Evolutionary conservation across 1,140 invertebrate species (phyloP).

Genomic region (Magallana gigas): DNA sequence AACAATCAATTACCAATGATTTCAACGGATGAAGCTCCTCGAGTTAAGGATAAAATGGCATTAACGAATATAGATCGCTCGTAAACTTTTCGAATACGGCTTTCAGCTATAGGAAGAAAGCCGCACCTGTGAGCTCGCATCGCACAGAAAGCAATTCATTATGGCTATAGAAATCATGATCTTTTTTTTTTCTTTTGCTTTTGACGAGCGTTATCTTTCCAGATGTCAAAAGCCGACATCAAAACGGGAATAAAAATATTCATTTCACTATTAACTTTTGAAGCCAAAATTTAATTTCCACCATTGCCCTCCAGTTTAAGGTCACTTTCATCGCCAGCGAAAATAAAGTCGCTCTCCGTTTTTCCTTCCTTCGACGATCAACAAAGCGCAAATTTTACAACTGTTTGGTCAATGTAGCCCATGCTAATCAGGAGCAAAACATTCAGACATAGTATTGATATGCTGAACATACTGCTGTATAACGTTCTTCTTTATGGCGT

Average conservation of each 20-base stretch:
- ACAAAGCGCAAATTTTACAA: neutral
- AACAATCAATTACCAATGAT: no score
- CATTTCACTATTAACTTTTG: constrained; percentile 1
- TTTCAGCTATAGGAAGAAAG: neutral
- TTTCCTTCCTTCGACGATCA: neutral
- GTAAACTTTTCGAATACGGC: neutral
- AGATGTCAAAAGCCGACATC: neutral
- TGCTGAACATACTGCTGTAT: neutral
- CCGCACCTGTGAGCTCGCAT: constrained; percentile 3
- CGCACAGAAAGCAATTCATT: neutral
- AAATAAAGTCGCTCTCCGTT: neutral
- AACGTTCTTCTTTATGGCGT: neutral
- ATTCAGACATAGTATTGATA: constrained; percentile 4
- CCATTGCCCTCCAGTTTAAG: neutral
- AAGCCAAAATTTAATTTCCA: constrained; percentile 1
- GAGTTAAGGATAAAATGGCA: no score
- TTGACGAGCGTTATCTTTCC: neutral
- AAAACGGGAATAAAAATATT: neutral
- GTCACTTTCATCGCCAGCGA: neutral
- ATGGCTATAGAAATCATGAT: neutral
- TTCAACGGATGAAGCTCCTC: no score
- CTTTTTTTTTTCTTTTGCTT: neutral
- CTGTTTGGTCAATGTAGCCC: neutral
- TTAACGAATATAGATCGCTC: neutral
- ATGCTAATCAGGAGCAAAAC: constrained; percentile 22